phyloP scores from a whole-genome alignment of 1,140 invertebrate species.

The Macrosteles quadrilineatus region DNA sequence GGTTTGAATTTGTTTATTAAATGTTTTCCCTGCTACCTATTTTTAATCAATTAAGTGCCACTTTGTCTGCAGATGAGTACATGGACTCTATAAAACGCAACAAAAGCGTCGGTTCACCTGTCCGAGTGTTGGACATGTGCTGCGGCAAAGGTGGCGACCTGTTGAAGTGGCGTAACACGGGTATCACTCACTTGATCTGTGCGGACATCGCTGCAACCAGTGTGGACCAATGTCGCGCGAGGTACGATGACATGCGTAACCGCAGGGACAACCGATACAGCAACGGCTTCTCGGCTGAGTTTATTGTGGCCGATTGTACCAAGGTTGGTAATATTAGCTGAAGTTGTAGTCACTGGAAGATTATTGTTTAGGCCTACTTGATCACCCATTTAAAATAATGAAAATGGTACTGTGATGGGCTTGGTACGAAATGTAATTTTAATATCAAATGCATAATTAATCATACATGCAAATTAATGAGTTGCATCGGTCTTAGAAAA shows the following conservation, averaged over 20 bases:
- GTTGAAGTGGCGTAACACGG: slow-evolving; percentile 89
- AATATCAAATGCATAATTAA: too few species aligned
- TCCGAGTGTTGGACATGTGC: slow-evolving; percentile 72
- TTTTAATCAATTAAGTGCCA: too few species aligned
- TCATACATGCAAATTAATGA: too few species aligned
- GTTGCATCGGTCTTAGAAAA: too few species aligned
- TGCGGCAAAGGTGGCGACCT: slow-evolving; percentile 98
- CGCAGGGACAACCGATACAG: slow-evolving; percentile 49
- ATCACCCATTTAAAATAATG: too few species aligned
- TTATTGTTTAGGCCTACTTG: too few species aligned
- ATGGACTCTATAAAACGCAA: slow-evolving; percentile 62
- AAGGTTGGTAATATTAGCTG: slow-evolving; percentile 59
- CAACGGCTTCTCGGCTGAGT: slow-evolving; percentile 78
- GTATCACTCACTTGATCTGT: slow-evolving; percentile 86
- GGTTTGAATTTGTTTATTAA: too few species aligned
- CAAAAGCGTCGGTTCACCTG: slow-evolving; percentile 57
- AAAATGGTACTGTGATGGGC: too few species aligned
- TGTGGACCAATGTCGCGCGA: slow-evolving; percentile 78
- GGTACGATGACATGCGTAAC: slow-evolving; percentile 63
- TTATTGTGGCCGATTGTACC: slow-evolving; percentile 89
- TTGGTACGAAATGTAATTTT: too few species aligned
- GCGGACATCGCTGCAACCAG: slow-evolving; percentile 93
- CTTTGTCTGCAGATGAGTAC: slow-evolving; percentile 60
- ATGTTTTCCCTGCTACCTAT: too few species aligned
- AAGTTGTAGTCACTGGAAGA: too few species aligned